These are phyloP conservation scores for Ladona fulva DNA, from an alignment of 1,140 invertebrate species.

Conservation along the genomic window DNA sequence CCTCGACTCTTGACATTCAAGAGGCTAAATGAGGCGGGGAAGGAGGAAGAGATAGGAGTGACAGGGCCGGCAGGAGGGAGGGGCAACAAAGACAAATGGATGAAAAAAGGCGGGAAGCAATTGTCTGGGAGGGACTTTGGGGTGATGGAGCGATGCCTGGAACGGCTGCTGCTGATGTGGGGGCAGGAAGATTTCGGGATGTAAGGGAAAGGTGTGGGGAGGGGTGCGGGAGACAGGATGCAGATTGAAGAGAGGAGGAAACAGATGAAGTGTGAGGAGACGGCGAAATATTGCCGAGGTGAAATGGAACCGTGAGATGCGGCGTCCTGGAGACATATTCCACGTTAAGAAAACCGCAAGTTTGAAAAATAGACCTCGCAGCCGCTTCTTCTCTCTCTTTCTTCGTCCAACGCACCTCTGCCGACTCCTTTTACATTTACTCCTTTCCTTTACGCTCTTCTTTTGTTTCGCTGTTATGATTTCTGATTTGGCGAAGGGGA, in stretches of 20 bases:
- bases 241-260: neutral
- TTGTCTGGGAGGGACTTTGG: neutral
- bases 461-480: too few species aligned
- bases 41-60: too few species aligned
- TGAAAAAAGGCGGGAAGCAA: neutral
- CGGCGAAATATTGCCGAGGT: neutral
- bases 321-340: neutral
- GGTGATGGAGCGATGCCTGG: too few species aligned
- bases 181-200: too few species aligned
- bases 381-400: too few species aligned
- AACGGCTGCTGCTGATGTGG: too few species aligned
- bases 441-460: too few species aligned
- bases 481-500: too few species aligned
- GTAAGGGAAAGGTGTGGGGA: too few species aligned
- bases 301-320: neutral
- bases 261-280: neutral
- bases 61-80: too few species aligned
- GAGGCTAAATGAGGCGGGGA: neutral
- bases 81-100: neutral
- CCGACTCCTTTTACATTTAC: too few species aligned
- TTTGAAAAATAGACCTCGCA: constrained; percentile 4
- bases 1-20: neutral
- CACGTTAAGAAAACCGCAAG: neutral
- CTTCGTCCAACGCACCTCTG: neutral
- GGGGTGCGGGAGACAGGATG: neutral